Evolutionary conservation across 2,797 vertebrate genomes (phyloP).

Genomic region (Geotria australis): DNA sequence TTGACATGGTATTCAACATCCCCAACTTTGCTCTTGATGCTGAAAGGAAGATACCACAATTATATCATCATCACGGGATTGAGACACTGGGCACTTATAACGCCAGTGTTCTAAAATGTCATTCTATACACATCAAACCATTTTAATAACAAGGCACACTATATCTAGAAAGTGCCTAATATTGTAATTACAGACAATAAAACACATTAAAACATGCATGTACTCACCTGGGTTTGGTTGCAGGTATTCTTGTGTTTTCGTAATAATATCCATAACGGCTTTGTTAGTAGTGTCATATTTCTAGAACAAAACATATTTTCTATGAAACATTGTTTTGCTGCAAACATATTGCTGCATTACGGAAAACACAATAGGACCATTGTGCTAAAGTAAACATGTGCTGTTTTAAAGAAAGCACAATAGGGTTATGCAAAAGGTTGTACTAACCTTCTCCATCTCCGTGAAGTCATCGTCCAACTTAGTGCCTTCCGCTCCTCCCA

Average conservation of each 20-base stretch:
- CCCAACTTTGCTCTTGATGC: conserved; percentile 92
- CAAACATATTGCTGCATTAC: not conserved
- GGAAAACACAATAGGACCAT: not conserved
- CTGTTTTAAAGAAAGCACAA: too few species aligned
- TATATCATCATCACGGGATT: too few species aligned
- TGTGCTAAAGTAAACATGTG: not conserved
- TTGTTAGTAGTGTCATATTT: conserved; percentile 64
- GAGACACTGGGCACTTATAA: too few species aligned
- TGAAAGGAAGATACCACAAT: conserved; percentile 6
- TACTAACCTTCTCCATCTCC: conserved; percentile 67
- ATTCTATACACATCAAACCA: too few species aligned
- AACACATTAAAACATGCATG: not conserved
- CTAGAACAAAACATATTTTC: conserved; percentile 11
- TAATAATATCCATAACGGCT: conserved; percentile 80
- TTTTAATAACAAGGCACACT: too few species aligned
- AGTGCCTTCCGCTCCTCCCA: conserved; percentile 73
- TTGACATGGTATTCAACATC: conserved; percentile 98
- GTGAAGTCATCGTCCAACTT: conserved; percentile 67
- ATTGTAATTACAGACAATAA: not conserved
- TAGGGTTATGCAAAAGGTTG: not conserved
- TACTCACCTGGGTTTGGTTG: conserved; percentile 78
- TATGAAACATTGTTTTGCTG: not conserved
- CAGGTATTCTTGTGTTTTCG: conserved; percentile 83
- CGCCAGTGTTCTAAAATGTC: too few species aligned
- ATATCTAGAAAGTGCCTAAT: not conserved